Conservation (phyloP, 2,797 vertebrate genomes). For the Alfaro cultratus region DNA sequence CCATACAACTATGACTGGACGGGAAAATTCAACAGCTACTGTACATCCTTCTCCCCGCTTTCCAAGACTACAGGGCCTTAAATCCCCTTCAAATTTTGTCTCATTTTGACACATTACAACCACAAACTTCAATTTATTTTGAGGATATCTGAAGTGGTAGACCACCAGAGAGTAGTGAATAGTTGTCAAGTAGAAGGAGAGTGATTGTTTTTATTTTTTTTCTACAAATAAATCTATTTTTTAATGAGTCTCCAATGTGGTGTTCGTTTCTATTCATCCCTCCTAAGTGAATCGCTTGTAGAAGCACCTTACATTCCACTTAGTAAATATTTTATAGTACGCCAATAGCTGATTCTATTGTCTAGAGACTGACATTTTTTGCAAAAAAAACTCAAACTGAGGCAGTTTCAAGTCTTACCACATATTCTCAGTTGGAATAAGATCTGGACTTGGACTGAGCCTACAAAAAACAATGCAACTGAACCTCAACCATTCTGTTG, state of each 20-base stretch:
- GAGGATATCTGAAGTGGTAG: background rate
- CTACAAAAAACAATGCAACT: background rate
- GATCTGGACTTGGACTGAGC: background rate
- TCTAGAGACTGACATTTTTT: background rate
- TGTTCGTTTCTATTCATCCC: background rate
- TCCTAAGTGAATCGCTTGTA: background rate
- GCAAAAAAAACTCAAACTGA: background rate
- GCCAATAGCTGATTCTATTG: background rate
- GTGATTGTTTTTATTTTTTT: background rate
- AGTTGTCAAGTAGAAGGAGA: background rate
- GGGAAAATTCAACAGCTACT: conserved; percentile 23
- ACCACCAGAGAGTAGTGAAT: background rate
- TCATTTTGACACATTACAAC: background rate
- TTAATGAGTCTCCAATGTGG: background rate
- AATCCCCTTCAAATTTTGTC: background rate
- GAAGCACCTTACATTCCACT: background rate
- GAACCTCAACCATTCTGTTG: background rate
- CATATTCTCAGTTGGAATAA: background rate
- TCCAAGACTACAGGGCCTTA: conserved; percentile 7
- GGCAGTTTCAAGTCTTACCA: background rate
- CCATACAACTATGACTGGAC: conserved; percentile 37
- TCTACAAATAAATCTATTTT: background rate
- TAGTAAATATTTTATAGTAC: background rate
- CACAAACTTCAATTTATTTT: conserved; percentile 1
- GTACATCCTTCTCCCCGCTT: background rate